Base-by-base conservation (phyloP, 2,797 vertebrate species). In the Anolis apletophallus region DNA sequence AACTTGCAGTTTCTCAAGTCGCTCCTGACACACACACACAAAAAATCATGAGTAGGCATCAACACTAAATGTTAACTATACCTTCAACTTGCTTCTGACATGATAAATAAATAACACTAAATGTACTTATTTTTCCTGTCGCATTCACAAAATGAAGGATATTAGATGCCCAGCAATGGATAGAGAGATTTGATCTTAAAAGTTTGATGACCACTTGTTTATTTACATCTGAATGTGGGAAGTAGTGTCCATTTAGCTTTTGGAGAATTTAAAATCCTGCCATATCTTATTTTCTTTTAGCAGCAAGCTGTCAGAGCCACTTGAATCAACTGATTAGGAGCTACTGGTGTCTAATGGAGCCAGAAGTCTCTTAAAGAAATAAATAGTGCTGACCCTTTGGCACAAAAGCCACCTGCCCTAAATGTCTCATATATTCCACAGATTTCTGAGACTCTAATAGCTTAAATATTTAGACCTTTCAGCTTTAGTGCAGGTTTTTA, bases 361-460 rank as follows among this genome's bases (percentile, higher is more conserved):
- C 84, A 80, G 68, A 13, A 46, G 55, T 26, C 36, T 79, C 59
- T 74, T 80, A 32, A 79, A 78, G 64, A 85, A 68, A 50, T 12
- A 29, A n/a, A 57, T 14, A 55, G 2, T 71, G 34, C 71, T 80
- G 36, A 73, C 40, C 21, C 55, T 19, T 64, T 73, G 12, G 36
- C 9, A 73, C n/a, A 73, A 3, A 11, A 61, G 21, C n/a, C 46
- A 71, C 19, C 57, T 68, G 46, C 50, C 46, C 59, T 68, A 54
- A 68, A 29, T 50, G 57, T 75, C 46, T 46, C 3, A 46, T 46
- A 46, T 46, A 46, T 17, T n/a, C 59, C 52, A 46, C 57, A 50
- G 77, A 50, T 29, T 80, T 61, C 34, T 69, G 23, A 84, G 21
- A 54, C 5, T 26, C 17, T 57, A 40, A 40, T 36, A 29, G 16